These are phyloP conservation scores for Gasterosteus nipponicus DNA, from an alignment of 2,113 vertebrate species.

Conservation along the genomic window DNA sequence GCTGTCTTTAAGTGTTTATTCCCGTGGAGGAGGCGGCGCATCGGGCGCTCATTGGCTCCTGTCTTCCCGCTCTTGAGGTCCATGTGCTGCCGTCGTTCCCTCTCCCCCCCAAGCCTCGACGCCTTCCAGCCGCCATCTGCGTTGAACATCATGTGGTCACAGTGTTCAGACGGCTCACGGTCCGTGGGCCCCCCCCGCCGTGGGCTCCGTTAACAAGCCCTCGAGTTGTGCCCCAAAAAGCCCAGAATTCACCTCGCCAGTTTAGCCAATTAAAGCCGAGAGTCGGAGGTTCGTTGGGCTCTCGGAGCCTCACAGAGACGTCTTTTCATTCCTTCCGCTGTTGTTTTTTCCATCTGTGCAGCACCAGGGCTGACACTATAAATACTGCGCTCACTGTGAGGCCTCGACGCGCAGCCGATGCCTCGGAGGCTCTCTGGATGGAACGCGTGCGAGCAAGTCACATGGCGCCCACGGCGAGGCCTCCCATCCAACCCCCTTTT, in stretches of 20 bases:
- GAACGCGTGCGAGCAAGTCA: background rate
- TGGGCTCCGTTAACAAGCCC: background rate
- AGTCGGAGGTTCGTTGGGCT: too few relatives aligned
- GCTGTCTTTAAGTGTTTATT: constrained; percentile 45
- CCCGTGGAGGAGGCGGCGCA: constrained; percentile 2
- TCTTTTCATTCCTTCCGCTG: constrained; percentile 74
- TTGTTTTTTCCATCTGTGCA: constrained; percentile 77
- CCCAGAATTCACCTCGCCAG: constrained; percentile 41
- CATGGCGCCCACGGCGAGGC: background rate
- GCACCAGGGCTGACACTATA: constrained; percentile 57
- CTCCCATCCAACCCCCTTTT: background rate
- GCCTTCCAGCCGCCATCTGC: constrained; percentile 68
- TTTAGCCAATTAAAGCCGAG: constrained; percentile 44
- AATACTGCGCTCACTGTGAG: constrained; percentile 42
- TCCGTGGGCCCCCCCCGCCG: constrained; percentile 34
- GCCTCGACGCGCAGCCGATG: constrained; percentile 6
- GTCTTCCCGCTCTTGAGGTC: background rate
- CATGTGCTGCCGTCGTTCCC: constrained; percentile 61
- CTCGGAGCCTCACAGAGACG: constrained; percentile 59
- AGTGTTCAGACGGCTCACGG: constrained; percentile 62
- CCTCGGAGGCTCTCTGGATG: constrained; percentile 8
- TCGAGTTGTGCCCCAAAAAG: constrained; percentile 7
- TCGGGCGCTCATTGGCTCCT: constrained; percentile 2
- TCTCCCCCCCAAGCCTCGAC: background rate
- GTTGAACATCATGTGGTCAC: constrained; percentile 74